Evolutionary conservation across 2,888 invertebrate genomes (phyloP).

Genomic region (Drosophila anomalata): DNA sequence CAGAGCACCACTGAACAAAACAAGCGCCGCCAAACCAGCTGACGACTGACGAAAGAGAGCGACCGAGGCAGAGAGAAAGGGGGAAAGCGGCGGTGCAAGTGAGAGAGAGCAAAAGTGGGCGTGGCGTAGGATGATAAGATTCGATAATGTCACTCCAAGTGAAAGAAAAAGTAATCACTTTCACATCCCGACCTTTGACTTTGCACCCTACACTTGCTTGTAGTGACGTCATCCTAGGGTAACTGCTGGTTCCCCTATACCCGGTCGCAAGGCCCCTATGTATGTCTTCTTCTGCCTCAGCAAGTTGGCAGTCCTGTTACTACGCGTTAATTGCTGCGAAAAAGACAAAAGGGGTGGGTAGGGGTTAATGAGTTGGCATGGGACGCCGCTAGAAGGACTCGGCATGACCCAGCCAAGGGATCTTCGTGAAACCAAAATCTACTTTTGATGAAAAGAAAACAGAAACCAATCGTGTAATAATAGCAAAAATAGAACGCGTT

Average conservation of each 20-base stretch:
- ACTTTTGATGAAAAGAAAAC: slow-evolving; percentile 32
- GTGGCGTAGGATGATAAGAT: slow-evolving; percentile 25
- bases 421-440: slow-evolving; percentile 16
- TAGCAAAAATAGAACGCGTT: slow-evolving; percentile 30
- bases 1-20: slow-evolving; percentile 73
- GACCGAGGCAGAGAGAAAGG: slow-evolving; percentile 22
- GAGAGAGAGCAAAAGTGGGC: slow-evolving; percentile 32
- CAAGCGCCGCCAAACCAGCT: slow-evolving; percentile 65
- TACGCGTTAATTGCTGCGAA: neutral
- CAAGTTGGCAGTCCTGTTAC: slow-evolving; percentile 26
- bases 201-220: neutral
- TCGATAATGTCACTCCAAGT: slow-evolving; percentile 15
- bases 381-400: neutral
- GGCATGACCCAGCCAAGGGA: slow-evolving; percentile 10
- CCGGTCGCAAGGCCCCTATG: neutral
- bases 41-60: slow-evolving; percentile 44
- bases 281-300: neutral
- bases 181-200: slow-evolving; percentile 18
- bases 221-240: slow-evolving; percentile 4
- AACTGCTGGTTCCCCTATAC: neutral
- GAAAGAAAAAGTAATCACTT: slow-evolving; percentile 28
- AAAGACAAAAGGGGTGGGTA: neutral
- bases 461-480: slow-evolving; percentile 29
- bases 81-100: neutral
- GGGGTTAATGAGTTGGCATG: neutral